phyloP scores from a whole-genome alignment of 2,113 vertebrate species.

The Carassius carassius region DNA sequence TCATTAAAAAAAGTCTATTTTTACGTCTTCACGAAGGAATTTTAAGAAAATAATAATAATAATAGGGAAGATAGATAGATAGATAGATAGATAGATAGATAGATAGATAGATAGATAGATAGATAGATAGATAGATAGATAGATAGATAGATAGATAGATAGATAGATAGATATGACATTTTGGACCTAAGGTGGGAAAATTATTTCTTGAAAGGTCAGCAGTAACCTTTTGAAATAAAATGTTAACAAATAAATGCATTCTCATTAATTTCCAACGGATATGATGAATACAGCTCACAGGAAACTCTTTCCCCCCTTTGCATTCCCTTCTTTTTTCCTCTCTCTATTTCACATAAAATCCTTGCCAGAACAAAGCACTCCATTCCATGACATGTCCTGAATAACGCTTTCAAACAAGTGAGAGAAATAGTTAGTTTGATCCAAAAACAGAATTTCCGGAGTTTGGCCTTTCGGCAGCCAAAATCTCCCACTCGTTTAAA shows the following conservation, averaged over 20 bases:
- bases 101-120: too few relatives aligned
- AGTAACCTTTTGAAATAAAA: background rate
- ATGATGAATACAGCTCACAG: background rate
- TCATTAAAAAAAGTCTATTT: too few relatives aligned
- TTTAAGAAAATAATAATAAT: too few relatives aligned
- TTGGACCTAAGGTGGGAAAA: constrained; percentile 1
- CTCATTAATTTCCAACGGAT: background rate
- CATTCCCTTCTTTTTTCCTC: background rate
- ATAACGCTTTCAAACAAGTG: constrained; percentile 46
- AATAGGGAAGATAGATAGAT: too few relatives aligned
- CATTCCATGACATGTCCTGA: background rate
- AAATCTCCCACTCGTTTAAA: constrained; percentile 41
- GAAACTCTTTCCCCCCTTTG: background rate
- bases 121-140: too few relatives aligned
- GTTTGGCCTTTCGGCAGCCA: constrained; percentile 43
- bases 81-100: too few relatives aligned
- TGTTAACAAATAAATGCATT: background rate
- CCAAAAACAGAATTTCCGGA: constrained; percentile 55
- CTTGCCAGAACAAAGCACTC: background rate
- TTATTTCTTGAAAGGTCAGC: constrained; percentile 7
- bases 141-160: too few relatives aligned
- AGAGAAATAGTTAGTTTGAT: constrained; percentile 54
- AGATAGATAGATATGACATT: background rate
- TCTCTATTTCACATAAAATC: background rate
- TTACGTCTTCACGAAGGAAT: too few relatives aligned